Conservation (phyloP, 2,797 vertebrate genomes). For the Microctenopoma lineatum region DNA sequence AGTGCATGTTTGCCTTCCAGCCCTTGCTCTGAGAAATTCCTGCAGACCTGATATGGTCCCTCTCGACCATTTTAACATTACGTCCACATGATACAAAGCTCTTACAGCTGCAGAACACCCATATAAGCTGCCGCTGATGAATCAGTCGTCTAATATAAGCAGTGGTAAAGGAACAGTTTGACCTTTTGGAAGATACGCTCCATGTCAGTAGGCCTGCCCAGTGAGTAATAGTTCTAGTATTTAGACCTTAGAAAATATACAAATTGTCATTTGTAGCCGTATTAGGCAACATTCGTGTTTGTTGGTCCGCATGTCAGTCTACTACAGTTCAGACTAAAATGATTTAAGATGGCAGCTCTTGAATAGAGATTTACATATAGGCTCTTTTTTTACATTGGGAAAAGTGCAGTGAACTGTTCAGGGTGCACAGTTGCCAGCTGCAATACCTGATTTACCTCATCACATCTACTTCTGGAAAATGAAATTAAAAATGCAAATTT, state of each 20-base stretch:
- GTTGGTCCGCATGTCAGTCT: too few species aligned
- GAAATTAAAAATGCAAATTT: too few species aligned
- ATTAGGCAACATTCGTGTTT: too few species aligned
- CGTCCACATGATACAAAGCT: background rate
- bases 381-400: slow-evolving; percentile 25
- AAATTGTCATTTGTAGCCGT: background rate
- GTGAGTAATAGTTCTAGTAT: background rate
- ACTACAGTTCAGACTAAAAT: too few species aligned
- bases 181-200: background rate
- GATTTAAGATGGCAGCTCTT: background rate
- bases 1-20: background rate
- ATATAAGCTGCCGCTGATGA: background rate
- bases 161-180: background rate
- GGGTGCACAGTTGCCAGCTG: background rate
- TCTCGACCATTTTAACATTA: background rate
- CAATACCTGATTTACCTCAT: too few species aligned
- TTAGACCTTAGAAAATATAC: background rate
- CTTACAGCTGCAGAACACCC: background rate
- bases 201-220: background rate
- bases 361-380: slow-evolving; percentile 20
- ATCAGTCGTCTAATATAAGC: background rate
- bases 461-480: too few species aligned
- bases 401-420: slow-evolving; percentile 29
- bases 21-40: slow-evolving; percentile 1
- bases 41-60: background rate